phyloP scores from a whole-genome alignment of 53 echinoderm and acorn worm species.

The Paracentrotus lividus region DNA sequence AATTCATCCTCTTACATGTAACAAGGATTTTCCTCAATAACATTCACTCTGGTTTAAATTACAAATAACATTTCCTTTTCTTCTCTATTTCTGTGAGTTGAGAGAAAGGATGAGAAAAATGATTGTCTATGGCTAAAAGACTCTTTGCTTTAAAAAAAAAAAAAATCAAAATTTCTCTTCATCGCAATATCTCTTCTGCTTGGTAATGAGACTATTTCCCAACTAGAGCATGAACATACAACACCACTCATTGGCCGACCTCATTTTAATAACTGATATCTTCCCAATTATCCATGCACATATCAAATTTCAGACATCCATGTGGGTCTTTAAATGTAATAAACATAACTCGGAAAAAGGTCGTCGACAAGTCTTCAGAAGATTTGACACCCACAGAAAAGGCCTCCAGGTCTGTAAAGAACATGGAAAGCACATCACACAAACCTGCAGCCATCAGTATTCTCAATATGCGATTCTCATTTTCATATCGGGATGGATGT shows the following conservation, averaged over 20 bases:
- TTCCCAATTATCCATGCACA: slow-evolving; percentile 39
- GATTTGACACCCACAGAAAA: not conserved
- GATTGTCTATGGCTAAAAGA: no score
- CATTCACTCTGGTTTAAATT: no score
- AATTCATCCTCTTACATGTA: no score
- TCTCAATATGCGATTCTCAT: not conserved
- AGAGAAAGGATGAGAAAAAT: no score
- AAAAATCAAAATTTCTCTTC: not conserved
- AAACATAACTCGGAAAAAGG: slow-evolving; percentile 11
- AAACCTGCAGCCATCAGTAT: not conserved
- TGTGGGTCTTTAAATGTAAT: slow-evolving; percentile 5
- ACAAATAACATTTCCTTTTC: no score
- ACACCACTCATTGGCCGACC: not conserved
- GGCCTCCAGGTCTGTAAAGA: not conserved
- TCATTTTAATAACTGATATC: slow-evolving; percentile 38
- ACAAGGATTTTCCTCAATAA: no score
- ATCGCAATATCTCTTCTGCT: not conserved
- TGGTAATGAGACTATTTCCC: not conserved
- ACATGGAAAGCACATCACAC: not conserved
- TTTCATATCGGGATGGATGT: not conserved
- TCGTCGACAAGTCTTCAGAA: not conserved
- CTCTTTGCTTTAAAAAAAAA: no score
- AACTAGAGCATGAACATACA: slow-evolving; percentile 45
- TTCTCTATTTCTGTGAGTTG: no score
- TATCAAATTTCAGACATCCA: slow-evolving; percentile 31